These are phyloP conservation scores for Drosophila prostipennis DNA, from an alignment of 2,888 invertebrate species.

Conservation along the genomic window DNA sequence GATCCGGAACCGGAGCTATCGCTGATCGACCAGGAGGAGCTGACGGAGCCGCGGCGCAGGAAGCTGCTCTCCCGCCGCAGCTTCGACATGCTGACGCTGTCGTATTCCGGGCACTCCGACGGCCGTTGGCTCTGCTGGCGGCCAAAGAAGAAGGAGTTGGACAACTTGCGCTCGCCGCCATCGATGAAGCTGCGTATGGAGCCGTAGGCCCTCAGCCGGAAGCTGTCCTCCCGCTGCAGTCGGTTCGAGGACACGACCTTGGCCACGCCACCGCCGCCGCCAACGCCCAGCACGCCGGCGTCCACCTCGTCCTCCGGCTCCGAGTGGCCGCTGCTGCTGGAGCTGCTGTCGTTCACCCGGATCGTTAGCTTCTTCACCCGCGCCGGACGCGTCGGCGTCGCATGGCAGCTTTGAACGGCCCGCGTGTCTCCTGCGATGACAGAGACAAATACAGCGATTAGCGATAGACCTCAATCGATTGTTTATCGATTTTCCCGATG, in stretches of 20 bases:
- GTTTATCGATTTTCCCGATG: constrained; percentile 4
- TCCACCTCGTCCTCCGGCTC: constrained; percentile 72
- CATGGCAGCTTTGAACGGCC: constrained; percentile 83
- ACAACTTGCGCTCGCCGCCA: constrained; percentile 80
- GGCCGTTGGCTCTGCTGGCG: constrained; percentile 60
- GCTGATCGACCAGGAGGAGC: constrained; percentile 83
- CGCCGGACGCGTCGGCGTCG: constrained; percentile 75
- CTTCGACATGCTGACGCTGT: constrained; percentile 75
- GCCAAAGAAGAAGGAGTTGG: constrained; percentile 82
- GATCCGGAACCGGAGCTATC: constrained; percentile 81
- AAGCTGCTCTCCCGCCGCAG: constrained; percentile 78
- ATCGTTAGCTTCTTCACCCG: constrained; percentile 82
- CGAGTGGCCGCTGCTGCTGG: constrained; percentile 70
- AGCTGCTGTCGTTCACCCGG: constrained; percentile 81
- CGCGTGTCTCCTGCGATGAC: constrained; percentile 58
- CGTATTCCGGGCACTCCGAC: constrained; percentile 76
- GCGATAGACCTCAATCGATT: constrained; percentile 14
- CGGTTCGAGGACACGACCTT: constrained; percentile 29
- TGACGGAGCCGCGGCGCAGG: constrained; percentile 82
- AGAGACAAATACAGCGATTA: constrained; percentile 29
- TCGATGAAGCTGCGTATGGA: constrained; percentile 83
- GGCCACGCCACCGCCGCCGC: not conserved
- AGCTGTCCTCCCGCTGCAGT: constrained; percentile 81
- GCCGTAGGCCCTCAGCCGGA: constrained; percentile 81
- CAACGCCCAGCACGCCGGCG: constrained; percentile 3